A percentile compares a stretch with the other conserved stretches of the same genome.
Conservation (phyloP, 2,113 vertebrate species). For the Neodon shergylaensis region DNA sequence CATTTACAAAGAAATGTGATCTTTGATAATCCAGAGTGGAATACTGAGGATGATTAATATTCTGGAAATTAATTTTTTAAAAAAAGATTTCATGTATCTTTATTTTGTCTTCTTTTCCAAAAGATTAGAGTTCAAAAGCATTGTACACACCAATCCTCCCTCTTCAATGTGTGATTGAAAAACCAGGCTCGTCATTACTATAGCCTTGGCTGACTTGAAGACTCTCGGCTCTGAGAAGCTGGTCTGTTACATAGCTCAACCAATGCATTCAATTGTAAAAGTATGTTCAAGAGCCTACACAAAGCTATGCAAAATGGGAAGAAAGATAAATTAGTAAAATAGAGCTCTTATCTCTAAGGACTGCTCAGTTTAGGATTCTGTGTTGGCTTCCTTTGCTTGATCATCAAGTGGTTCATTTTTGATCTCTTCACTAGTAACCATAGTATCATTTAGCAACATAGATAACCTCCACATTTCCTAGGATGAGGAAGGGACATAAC, state of each 20-base stretch:
- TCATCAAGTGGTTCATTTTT: neutral
- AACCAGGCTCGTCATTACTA: neutral
- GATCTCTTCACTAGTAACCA: neutral
- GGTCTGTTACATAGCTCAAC: conserved; percentile 16
- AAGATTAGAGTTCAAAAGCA: neutral
- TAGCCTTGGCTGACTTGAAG: neutral
- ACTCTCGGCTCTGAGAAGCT: neutral
- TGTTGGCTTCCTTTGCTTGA: neutral
- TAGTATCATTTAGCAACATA: neutral
- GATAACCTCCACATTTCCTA: neutral
- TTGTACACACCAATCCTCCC: neutral
- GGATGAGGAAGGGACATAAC: conserved; percentile 11
- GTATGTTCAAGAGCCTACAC: neutral
- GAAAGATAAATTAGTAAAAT: conserved; percentile 25
- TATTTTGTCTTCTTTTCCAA: neutral
- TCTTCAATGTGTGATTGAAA: neutral
- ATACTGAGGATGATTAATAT: neutral
- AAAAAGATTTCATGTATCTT: neutral
- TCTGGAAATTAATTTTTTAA: neutral
- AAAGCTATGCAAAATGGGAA: neutral
- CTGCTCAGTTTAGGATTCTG: neutral
- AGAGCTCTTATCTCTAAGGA: neutral
- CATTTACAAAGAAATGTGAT: neutral
- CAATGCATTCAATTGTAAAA: conserved; percentile 3
- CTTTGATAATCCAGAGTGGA: neutral